Base-by-base conservation (phyloP, 1,140 invertebrate genomes). In the Helicoverpa zea region DNA sequence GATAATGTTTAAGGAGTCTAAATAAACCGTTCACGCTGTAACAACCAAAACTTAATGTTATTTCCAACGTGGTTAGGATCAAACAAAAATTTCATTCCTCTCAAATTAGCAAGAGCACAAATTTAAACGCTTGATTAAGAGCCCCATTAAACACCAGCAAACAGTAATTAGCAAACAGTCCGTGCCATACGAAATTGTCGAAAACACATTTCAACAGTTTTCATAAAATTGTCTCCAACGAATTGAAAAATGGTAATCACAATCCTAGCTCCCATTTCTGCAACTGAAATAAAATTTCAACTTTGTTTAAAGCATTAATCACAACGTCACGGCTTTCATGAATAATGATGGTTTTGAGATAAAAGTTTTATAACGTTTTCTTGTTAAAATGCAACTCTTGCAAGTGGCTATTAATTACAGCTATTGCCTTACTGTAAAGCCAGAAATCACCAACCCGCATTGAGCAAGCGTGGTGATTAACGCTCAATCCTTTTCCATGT, bases 271-370 rank as follows among this genome's bases (percentile, higher is more conserved):
- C 74, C 81, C 81, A 81, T 84, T 86, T 64, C 73, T 73, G 73
- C 54, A 74, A 52, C 63, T 70, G 59, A 81, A 80, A 84, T 83
- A 80, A 85, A 82, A 83, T 79, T 78, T 74, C 80, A 82, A 82
- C 82, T 85, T 87, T 80, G 73, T 87, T 78, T 82, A 29, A 81
- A 80, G 61, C 86, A 86, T 87, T 87, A 84, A 86, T 87, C 86
- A 86, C 80, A 75, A 75, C 83, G 84, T 86, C 82, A 81, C 51
- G 75, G 49, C 80, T 79, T 81, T 87, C 78, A 83, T 87, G 86
- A 87, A 87, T 86, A 86, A 87, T 86, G 81, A 83, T 83, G 82
- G 74, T 56, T 70, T 80, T 74, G 79, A 83, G 81, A 79, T 79
- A 79, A 77, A 73, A 83, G 58, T 82, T 81, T 79, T 79, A 73